These are phyloP conservation scores for Mandrillus leucophaeus DNA, from an alignment of 2,113 vertebrate genomes.

Conservation along the genomic window DNA sequence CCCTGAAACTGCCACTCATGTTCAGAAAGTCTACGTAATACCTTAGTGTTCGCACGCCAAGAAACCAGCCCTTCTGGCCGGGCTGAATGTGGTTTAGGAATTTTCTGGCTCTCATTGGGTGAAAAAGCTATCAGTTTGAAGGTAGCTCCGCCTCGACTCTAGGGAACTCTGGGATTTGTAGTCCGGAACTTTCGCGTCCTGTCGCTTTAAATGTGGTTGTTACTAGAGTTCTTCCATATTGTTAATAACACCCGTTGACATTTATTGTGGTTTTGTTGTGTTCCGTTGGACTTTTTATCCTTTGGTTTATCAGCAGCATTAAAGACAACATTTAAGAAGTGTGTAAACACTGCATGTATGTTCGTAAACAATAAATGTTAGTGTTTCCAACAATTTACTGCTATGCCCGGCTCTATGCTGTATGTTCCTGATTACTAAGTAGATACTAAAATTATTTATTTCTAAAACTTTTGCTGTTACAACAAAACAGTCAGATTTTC, in stretches of 20 bases:
- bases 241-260: not conserved
- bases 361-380: not conserved
- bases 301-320: not conserved
- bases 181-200: fast-evolving
- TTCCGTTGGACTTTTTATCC: not conserved
- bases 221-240: not conserved
- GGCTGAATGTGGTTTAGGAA: fast-evolving
- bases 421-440: not conserved
- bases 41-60: not conserved
- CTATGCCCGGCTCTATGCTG: not conserved
- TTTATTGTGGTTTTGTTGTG: not conserved
- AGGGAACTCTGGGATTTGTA: slow-evolving; percentile 19
- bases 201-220: not conserved
- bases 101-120: not conserved
- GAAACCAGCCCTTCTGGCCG: not conserved
- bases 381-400: not conserved
- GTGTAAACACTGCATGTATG: not conserved
- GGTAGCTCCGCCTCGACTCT: not conserved
- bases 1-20: not conserved
- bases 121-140: not conserved
- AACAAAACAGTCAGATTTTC: not conserved
- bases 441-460: not conserved
- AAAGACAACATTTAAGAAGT: not conserved
- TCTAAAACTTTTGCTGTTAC: not conserved
- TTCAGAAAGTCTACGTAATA: not conserved